A percentile compares a stretch with the other conserved stretches of the same genome.
Evolutionary conservation across 1,140 invertebrate species (phyloP).

Genomic region (Hirudo medicinalis): DNA sequence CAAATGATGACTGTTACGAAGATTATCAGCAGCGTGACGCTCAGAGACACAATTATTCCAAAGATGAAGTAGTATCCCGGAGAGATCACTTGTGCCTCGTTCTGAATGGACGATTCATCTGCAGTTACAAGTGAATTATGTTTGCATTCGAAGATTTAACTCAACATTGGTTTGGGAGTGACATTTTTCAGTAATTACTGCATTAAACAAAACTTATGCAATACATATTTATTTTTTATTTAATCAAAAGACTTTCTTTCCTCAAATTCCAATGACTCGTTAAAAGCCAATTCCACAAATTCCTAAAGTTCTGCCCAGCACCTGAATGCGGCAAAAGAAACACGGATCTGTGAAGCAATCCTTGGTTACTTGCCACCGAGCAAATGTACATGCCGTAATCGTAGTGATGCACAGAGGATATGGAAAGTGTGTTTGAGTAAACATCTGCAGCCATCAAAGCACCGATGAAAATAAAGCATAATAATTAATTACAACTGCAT

Average conservation of each 20-base stretch:
- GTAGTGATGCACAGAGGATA: not conserved
- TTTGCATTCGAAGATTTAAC: no score
- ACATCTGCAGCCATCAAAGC: not conserved
- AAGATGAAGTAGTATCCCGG: conserved; percentile 2
- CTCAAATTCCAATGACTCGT: no score
- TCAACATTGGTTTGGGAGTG: no score
- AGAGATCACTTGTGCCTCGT: not conserved
- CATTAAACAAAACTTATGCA: no score
- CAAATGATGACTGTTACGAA: not conserved
- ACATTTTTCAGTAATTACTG: no score
- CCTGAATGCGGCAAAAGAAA: not conserved
- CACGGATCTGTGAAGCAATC: conserved; percentile 2
- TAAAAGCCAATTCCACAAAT: no score
- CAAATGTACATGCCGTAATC: conserved; percentile 11
- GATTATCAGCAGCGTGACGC: not conserved
- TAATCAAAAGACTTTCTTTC: no score
- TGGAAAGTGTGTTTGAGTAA: not conserved
- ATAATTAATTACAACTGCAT: no score
- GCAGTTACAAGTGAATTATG: no score
- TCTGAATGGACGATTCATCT: not conserved
- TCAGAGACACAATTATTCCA: conserved; percentile 6
- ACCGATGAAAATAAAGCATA: no score
- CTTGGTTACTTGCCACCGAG: not conserved
- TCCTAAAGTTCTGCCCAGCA: no score
- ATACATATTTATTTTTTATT: no score